Base-by-base conservation (phyloP, 2,888 invertebrate genomes). In the Hymenopus coronatus region DNA sequence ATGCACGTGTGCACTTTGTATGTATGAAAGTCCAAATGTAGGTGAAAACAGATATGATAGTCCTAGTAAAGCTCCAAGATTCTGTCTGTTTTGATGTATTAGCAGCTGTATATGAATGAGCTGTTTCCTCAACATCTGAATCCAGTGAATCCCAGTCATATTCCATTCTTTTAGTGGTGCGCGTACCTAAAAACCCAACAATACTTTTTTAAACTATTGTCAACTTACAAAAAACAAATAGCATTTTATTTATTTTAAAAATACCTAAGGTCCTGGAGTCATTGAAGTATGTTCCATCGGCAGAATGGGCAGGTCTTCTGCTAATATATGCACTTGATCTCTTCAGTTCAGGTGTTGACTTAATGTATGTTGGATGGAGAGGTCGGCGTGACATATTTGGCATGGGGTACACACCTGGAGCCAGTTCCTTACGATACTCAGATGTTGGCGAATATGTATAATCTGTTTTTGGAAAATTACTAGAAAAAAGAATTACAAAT, bases 311-410 rank as follows among this genome's bases (percentile, higher is more conserved):
- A 0, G 20, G 20, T 2, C 54, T 70, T 70, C 20, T 70, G 25
- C 20, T 20, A 70, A 4, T 8, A 25, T 70, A 70, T 15, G 15
- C 20, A 54, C 15, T 0, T 15, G 54, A 54, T 25, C 14, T 70
- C 25, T 70, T 70, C 25, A 70, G 4, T 70, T 70, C 54, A 70
- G 54, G 54, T 70, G 54, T 70, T 20, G 54, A 8, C 54, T 70
- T 70, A 70, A 70, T 15, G 20, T 20, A 6, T 4, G 54, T 25
- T 20, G 54, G 54, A 70, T 70, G 54, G 88, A 96, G 94, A 89
- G 97, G 96, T 89, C 96, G 95, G 4, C 98, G 96, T 2, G 97
- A 97, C 98, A 98, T 98, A 93, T 98, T 98, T 6, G 98, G 98
- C 95, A 97, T 97, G 40, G 96, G 96, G 91, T 97, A 94, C 89